phyloP scores from a whole-genome alignment of 2,797 vertebrate genomes.

The Enteromius afrohamiltoni region DNA sequence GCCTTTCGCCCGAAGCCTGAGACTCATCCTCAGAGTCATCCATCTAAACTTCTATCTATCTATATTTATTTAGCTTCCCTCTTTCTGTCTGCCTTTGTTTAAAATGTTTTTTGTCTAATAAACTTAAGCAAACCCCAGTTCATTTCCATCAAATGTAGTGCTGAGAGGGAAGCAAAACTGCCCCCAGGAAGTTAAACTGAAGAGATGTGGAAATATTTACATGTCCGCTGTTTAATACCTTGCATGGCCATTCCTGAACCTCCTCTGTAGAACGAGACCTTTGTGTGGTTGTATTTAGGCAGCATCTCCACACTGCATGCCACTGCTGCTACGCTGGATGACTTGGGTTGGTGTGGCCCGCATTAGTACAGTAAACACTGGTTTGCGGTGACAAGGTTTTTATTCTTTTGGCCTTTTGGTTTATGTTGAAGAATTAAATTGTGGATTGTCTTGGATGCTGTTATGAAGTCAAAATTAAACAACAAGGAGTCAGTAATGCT shows the following conservation, averaged over 20 bases:
- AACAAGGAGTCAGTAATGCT: not conserved
- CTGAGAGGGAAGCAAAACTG: constrained; percentile 37
- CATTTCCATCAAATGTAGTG: not conserved
- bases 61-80: constrained; percentile 20
- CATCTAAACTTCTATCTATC: constrained; percentile 45
- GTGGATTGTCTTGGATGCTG: not conserved
- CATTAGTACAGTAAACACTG: constrained; percentile 26
- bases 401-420: constrained; percentile 10
- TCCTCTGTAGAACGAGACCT: constrained; percentile 72
- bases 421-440: not conserved
- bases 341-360: constrained; percentile 22
- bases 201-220: constrained; percentile 72
- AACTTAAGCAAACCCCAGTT: too few species aligned
- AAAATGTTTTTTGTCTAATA: not conserved
- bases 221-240: constrained; percentile 71
- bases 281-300: constrained; percentile 67
- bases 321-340: constrained; percentile 13
- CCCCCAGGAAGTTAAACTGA: constrained; percentile 58
- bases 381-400: constrained; percentile 20
- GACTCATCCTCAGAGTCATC: constrained; percentile 39
- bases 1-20: constrained; percentile 58
- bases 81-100: constrained; percentile 51
- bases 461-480: not conserved
- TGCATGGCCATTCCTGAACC: constrained; percentile 71
- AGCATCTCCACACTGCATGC: constrained; percentile 45